Conservation (phyloP, 2,797 vertebrate genomes). For the Echeneis naucrates region DNA sequence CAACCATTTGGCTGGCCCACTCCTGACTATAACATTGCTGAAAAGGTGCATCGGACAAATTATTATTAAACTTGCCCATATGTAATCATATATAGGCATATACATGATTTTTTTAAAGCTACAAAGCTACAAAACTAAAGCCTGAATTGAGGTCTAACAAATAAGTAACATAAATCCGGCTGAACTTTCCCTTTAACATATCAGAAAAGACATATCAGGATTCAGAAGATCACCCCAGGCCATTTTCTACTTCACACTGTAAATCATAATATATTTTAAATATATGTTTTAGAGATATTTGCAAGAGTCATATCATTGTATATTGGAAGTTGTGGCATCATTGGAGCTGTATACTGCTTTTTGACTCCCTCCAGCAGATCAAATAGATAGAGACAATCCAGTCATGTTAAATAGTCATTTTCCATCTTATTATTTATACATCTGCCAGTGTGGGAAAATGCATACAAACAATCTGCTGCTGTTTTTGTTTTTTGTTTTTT, state of each 20-base stretch:
- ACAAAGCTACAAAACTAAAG: conserved; percentile 18
- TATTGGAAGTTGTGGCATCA: conserved; percentile 52
- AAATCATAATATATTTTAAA: conserved; percentile 62
- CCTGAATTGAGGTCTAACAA: conserved; percentile 24
- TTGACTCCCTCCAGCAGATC: conserved; percentile 64
- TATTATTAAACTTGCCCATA: conserved; percentile 11
- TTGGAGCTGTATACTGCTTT: conserved; percentile 77
- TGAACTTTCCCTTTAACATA: conserved; percentile 73
- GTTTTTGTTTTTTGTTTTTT: too few species aligned
- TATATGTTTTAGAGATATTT: conserved; percentile 52
- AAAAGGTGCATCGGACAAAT: conserved; percentile 30
- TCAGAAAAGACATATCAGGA: conserved; percentile 75
- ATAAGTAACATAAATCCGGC: conserved; percentile 51
- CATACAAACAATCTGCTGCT: conserved; percentile 84
- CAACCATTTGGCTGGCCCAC: background rate
- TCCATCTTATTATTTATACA: conserved; percentile 69
- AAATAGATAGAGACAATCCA: conserved; percentile 74
- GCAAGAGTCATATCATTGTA: conserved; percentile 51
- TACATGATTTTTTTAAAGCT: too few species aligned
- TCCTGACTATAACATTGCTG: conserved; percentile 58
- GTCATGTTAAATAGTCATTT: conserved; percentile 76
- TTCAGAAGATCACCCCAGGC: conserved; percentile 55
- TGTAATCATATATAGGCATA: too few species aligned
- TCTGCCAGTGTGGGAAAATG: conserved; percentile 74
- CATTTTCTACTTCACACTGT: conserved; percentile 68